phyloP scores from a whole-genome alignment of 2,113 vertebrate species.

The Toxotes jaculatrix region DNA sequence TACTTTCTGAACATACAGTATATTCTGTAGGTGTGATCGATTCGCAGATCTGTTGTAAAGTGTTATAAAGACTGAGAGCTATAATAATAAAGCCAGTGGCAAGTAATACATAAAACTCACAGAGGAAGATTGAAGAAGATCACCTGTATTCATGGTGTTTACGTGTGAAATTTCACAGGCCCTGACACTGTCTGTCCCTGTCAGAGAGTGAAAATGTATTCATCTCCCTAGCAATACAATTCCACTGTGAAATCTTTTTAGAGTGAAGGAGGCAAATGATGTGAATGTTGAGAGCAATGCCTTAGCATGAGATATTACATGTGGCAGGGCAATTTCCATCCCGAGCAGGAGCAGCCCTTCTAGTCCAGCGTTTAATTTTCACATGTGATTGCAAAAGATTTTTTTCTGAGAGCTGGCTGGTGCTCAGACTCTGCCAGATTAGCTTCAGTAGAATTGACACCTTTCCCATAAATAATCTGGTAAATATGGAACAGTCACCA shows the following conservation, averaged over 20 bases:
- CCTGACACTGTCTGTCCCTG: conserved; percentile 30
- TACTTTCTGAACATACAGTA: neutral
- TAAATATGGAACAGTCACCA: conserved; percentile 61
- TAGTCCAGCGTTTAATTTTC: conserved; percentile 77
- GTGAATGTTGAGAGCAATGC: conserved; percentile 47
- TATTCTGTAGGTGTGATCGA: conserved; percentile 20
- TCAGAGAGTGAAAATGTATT: conserved; percentile 39
- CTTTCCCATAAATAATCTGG: conserved; percentile 58
- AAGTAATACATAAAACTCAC: conserved; percentile 29
- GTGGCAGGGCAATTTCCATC: conserved; percentile 84
- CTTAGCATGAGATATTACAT: conserved; percentile 77
- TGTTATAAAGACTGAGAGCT: conserved; percentile 13
- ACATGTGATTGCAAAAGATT: conserved; percentile 76
- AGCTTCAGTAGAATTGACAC: conserved; percentile 55
- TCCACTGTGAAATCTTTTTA: conserved; percentile 42
- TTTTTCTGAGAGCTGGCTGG: conserved; percentile 55
- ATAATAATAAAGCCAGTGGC: conserved; percentile 13
- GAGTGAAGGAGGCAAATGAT: conserved; percentile 48
- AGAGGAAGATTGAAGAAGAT: conserved; percentile 11
- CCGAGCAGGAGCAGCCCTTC: conserved; percentile 57
- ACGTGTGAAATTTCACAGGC: conserved; percentile 26
- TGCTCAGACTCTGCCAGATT: conserved; percentile 56
- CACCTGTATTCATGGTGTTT: conserved; percentile 27
- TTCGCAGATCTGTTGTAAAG: conserved; percentile 27
- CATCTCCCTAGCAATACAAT: conserved; percentile 16